Conservation (phyloP, 2,797 vertebrate species). For the Discoglossus pictus region DNA sequence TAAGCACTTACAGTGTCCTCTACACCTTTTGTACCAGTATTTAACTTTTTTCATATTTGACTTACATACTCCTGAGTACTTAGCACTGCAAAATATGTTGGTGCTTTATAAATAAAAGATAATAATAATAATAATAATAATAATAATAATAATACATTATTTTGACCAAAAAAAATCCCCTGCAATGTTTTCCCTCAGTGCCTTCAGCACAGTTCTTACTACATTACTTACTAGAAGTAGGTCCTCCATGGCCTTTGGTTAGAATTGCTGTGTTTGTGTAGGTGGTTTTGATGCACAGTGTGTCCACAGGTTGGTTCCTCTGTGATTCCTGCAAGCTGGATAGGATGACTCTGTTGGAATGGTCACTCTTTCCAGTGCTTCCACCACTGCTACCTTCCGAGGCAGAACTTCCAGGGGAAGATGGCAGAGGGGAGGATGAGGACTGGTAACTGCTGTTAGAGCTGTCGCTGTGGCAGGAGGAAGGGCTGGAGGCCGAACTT, state of each 20-base stretch:
- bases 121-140: too few relatives aligned
- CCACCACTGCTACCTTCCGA: conserved; percentile 66
- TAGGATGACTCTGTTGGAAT: conserved; percentile 66
- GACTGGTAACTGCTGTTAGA: conserved; percentile 81
- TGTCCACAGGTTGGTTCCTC: conserved; percentile 66
- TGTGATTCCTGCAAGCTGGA: conserved; percentile 59
- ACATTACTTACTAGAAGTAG: conserved; percentile 86
- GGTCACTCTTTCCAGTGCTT: conserved; percentile 59
- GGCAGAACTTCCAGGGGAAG: conserved; percentile 74
- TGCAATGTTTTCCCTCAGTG: too few relatives aligned
- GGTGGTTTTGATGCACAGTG: conserved; percentile 64
- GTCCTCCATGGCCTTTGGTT: conserved; percentile 77
- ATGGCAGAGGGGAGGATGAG: conserved; percentile 77
- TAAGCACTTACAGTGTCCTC: too few relatives aligned
- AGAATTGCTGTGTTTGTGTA: conserved; percentile 62
- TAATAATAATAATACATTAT: too few relatives aligned
- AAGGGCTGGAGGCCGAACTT: conserved; percentile 84
- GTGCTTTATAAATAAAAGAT: too few relatives aligned
- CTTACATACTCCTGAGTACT: too few relatives aligned
- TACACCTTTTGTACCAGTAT: too few relatives aligned
- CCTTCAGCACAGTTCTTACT: too few relatives aligned
- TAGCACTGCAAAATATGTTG: too few relatives aligned
- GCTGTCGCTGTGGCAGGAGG: conserved; percentile 85
- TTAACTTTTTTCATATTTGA: too few relatives aligned
- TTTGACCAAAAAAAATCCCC: too few relatives aligned